Conservation (phyloP, 2,888 invertebrate genomes). For the Ormyrus pomaceus region DNA sequence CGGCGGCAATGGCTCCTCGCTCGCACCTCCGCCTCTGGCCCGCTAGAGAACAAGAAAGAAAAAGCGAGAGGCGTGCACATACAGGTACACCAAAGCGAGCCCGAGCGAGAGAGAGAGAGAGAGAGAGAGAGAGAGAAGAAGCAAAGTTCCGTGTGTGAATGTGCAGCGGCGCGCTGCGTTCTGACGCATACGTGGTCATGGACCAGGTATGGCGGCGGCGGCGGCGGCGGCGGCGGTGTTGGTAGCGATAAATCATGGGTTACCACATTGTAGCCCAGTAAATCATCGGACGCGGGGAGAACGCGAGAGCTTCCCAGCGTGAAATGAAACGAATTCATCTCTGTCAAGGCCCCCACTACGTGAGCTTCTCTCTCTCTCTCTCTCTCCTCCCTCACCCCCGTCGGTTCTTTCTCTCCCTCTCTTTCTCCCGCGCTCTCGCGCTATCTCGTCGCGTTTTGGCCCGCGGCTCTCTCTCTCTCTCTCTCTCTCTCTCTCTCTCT, state of each 20-base stretch:
- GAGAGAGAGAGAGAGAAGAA: conserved; percentile 7
- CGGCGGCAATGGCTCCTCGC: conserved; percentile 40
- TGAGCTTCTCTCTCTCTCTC: conserved; percentile 57
- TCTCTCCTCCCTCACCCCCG: conserved; percentile 71
- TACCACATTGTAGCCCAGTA: conserved; percentile 83
- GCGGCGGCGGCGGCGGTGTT: conserved; percentile 71
- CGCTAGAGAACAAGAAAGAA: neutral
- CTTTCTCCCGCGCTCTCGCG: conserved; percentile 55
- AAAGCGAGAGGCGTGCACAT: conserved; percentile 15
- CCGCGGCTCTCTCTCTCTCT: conserved; percentile 43
- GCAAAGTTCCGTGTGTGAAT: conserved; percentile 53
- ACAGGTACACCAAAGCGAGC: neutral
- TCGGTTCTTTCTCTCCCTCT: conserved; percentile 51
- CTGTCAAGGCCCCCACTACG: conserved; percentile 73
- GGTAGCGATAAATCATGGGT: conserved; percentile 82
- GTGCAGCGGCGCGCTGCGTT: conserved; percentile 26
- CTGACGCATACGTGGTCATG: conserved; percentile 69
- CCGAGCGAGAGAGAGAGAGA: too few species aligned
- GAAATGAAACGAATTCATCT: conserved; percentile 78
- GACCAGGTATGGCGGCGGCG: conserved; percentile 70
- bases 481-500: conserved; percentile 70
- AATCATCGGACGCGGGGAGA: conserved; percentile 79
- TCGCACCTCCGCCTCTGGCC: conserved; percentile 20
- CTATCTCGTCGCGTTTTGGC: conserved; percentile 59
- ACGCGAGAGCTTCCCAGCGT: conserved; percentile 76